A percentile compares a stretch with the other conserved stretches of the same genome.
Conservation (phyloP, 2,113 vertebrate species). For the Hyperopisus bebe region DNA sequence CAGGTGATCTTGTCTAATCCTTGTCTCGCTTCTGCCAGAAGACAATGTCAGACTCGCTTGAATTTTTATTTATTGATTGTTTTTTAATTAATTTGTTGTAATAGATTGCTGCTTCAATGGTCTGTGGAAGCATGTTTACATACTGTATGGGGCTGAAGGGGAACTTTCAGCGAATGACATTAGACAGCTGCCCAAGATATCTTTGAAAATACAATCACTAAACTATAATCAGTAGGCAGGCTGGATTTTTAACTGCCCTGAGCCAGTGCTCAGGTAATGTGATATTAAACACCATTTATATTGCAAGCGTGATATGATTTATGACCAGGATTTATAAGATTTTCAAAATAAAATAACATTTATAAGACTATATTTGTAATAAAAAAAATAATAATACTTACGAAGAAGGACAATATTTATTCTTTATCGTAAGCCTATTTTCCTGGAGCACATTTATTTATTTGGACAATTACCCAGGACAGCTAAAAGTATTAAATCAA, state of each 20-base stretch:
- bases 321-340: neutral
- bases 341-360: neutral
- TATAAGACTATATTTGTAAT: neutral
- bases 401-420: neutral
- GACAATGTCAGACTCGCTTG: conserved; percentile 38
- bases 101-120: conserved; percentile 6
- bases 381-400: neutral
- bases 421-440: neutral
- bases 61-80: conserved; percentile 41
- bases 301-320: neutral
- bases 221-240: neutral
- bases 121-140: neutral
- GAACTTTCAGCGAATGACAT: neutral
- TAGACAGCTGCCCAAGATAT: neutral
- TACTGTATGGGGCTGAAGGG: neutral
- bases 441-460: neutral
- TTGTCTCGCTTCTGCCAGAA: conserved; percentile 32
- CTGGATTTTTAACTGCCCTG: neutral
- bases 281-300: neutral
- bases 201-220: neutral
- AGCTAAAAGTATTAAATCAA: neutral
- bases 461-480: neutral
- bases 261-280: neutral
- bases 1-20: conserved; percentile 32
- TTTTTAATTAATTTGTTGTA: conserved; percentile 35